phyloP scores from a whole-genome alignment of 2,113 vertebrate genomes.

The Cryptotis parvus region DNA sequence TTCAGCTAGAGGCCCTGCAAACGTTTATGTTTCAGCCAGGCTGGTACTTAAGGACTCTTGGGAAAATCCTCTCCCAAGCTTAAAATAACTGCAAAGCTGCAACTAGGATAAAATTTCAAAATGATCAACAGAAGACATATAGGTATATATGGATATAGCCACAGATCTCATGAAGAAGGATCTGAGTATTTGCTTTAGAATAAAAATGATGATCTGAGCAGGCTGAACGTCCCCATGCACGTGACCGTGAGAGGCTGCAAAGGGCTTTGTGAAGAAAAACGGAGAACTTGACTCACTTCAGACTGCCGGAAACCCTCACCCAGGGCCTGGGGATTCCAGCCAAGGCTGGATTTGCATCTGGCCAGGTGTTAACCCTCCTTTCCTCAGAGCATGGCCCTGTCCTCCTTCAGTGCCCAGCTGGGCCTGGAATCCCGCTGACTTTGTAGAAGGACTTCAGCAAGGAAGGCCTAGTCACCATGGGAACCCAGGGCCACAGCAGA shows the following conservation, averaged over 20 bases:
- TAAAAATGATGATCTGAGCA: constrained; percentile 25
- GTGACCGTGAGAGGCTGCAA: neutral
- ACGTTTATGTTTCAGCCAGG: neutral
- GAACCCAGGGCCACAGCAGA: too few relatives aligned
- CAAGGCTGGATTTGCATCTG: too few relatives aligned
- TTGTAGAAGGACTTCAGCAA: too few relatives aligned
- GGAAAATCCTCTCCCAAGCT: constrained; percentile 22
- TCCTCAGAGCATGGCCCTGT: too few relatives aligned
- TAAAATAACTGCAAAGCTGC: neutral
- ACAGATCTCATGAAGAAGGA: too few relatives aligned
- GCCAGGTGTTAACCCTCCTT: too few relatives aligned
- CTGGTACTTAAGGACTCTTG: neutral
- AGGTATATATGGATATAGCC: neutral
- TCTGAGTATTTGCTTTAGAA: neutral
- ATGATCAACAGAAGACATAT: neutral
- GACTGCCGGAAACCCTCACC: too few relatives aligned
- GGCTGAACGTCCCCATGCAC: neutral
- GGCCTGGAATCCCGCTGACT: too few relatives aligned
- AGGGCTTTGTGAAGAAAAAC: neutral
- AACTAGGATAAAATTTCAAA: neutral
- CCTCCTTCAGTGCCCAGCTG: too few relatives aligned
- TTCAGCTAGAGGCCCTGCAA: neutral
- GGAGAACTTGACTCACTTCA: neutral
- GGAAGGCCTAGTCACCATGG: too few relatives aligned
- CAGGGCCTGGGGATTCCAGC: too few relatives aligned